Evolutionary conservation across 1,140 invertebrate genomes (phyloP).

Genomic region (Coenobita brevimanus): DNA sequence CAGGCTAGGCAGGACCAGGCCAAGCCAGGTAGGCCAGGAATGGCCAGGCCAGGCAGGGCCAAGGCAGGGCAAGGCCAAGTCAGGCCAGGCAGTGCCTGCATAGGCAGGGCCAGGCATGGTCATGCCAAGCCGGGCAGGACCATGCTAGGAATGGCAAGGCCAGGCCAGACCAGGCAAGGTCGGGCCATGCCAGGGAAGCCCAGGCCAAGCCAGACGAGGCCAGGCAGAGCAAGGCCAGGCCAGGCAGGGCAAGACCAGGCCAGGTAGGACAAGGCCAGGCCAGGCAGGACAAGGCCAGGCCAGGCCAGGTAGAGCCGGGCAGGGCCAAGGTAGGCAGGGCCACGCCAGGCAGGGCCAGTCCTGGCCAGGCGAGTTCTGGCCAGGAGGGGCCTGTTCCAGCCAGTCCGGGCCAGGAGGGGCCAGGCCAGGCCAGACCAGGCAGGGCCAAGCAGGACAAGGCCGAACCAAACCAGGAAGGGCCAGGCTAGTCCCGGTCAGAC

Average conservation of each 20-base stretch:
- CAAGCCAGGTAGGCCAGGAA: no score
- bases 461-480: constrained; percentile 41
- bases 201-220: constrained; percentile 24
- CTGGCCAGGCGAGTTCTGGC: constrained; percentile 62
- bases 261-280: background rate
- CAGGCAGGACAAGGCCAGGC: background rate
- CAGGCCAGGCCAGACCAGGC: constrained; percentile 62
- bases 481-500: background rate
- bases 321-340: no score
- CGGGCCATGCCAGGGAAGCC: background rate
- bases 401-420: constrained; percentile 64
- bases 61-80: no score
- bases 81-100: no score
- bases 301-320: constrained; percentile 26
- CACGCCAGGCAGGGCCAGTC: no score
- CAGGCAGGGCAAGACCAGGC: background rate
- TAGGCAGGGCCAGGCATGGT: no score
- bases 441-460: constrained; percentile 39
- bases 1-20: constrained; percentile 24
- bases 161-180: constrained; percentile 67
- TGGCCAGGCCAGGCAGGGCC: no score
- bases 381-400: constrained; percentile 33
- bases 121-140: constrained; percentile 60
- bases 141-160: constrained; percentile 67
- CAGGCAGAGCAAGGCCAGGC: no score